Conservation (phyloP, 1,140 invertebrate species). For the Procambarus clarkii region DNA sequence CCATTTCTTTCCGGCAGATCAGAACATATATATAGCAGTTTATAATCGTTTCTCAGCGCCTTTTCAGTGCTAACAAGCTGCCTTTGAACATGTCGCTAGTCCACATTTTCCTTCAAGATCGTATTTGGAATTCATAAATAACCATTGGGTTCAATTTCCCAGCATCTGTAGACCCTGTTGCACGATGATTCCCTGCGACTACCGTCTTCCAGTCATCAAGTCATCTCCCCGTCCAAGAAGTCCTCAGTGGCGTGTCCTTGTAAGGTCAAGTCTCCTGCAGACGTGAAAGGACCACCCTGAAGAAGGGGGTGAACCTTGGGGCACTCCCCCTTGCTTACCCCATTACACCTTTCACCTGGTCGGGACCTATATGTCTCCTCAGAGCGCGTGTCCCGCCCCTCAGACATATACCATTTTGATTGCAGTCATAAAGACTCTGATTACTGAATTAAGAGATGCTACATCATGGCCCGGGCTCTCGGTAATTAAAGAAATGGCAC, state of each 20-base stretch:
- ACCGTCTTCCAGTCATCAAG: not conserved
- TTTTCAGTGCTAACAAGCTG: no score
- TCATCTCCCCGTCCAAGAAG: not conserved
- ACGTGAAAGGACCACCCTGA: not conserved
- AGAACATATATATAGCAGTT: no score
- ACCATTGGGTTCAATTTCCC: no score
- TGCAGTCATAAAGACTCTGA: not conserved
- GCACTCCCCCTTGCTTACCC: not conserved
- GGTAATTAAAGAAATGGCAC: conserved; percentile 4
- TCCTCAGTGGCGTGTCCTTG: not conserved
- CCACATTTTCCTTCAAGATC: no score
- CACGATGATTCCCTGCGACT: not conserved
- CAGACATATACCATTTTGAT: not conserved
- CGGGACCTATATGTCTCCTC: not conserved
- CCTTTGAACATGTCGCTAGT: no score
- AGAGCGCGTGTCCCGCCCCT: no score
- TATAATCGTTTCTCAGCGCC: no score
- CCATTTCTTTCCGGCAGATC: no score
- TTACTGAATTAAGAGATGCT: conserved; percentile 3
- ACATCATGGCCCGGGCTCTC: not conserved
- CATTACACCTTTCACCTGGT: not conserved
- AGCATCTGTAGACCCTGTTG: no score
- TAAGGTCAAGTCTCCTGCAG: not conserved
- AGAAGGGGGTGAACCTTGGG: not conserved
- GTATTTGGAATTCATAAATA: no score